Evolutionary conservation across 2,113 vertebrate genomes (phyloP), one percentile per base, ranked within the genome.

Genomic region (Lutjanus erythropterus): DNA sequence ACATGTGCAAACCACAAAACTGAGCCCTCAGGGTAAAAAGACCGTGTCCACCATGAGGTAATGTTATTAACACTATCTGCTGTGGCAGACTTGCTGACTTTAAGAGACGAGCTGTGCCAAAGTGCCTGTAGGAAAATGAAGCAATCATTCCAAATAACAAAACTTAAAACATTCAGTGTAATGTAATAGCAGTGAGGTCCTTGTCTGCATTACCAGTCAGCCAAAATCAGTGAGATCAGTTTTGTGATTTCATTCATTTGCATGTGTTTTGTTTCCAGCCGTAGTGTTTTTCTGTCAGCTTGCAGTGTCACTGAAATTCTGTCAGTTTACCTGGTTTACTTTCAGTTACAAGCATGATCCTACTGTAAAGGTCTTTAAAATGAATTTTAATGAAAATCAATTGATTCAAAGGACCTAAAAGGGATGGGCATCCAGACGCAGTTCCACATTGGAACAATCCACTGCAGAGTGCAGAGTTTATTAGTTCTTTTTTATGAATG

Each of bases 1-100:
- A 77, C 61, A 75, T 81, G 58, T 81, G 50, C 56, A 47, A 56
- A 60, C 56, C 47, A 67, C 78, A 69, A 64, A 8, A 60, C 33
- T 15, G 39, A 75, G 27, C 56, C 66, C 33, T 71, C n/a, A 7
- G 67, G 74, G 33, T 46, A 21, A 80, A 71, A 53, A 27, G 52
- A 35, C 49, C 77, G 68, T 49, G 11, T 42, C 46, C 49, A 44
- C 49, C 49, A 59, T 73, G 62, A 70, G 16, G 39, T 73, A 78
- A 81, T 76, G 46, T 78, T 76, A 73, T 87, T 71, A 82, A 75
- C 50, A 71, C 42, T 75, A 18, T 56, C 61, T 67, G 49, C 46
- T 67, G 71, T 39, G 72, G 33, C 41, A 62, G 49, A 61, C 46
- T 50, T 42, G 33, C 29, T 84, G 62, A 71, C 16, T 67, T 69